Percentiles rank a stretch among this genome's conserved stretches.
Evolutionary conservation across 2,113 vertebrate genomes (phyloP).

Genomic region (Melanocharis versteri): DNA sequence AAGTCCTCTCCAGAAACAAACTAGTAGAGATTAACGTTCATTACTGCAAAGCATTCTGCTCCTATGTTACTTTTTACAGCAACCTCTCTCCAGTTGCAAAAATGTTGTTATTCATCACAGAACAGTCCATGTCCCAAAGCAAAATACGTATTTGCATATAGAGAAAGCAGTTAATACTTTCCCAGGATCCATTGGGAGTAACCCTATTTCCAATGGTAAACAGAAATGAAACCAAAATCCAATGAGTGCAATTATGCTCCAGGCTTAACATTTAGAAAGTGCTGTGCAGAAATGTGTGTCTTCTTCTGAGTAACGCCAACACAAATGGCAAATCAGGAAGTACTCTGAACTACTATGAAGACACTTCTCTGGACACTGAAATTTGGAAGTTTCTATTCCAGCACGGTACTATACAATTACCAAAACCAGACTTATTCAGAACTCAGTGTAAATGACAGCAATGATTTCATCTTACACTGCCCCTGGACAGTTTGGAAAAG

Average conservation of each 20-base stretch:
- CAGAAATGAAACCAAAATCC: not conserved
- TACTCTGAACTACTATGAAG: not conserved
- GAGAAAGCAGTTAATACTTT: not conserved
- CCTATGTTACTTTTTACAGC: not conserved
- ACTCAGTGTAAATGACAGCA: not conserved
- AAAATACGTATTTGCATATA: not conserved
- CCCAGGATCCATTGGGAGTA: not conserved
- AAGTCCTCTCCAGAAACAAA: not conserved
- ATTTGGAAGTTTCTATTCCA: not conserved
- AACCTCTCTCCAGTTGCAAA: not conserved
- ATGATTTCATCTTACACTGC: not conserved
- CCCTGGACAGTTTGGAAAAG: not conserved
- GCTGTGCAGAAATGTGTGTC: accelerated
- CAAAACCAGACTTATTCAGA: not conserved
- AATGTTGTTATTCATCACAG: not conserved
- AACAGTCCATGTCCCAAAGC: not conserved
- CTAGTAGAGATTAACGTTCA: not conserved
- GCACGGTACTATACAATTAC: not conserved
- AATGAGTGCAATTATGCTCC: not conserved
- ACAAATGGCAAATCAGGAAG: not conserved
- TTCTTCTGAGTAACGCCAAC: not conserved
- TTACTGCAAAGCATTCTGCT: not conserved
- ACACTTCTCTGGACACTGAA: not conserved
- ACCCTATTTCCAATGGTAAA: not conserved
- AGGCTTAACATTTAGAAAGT: not conserved